Evolutionary conservation across 2,797 vertebrate species (phyloP), one percentile per base, ranked within the genome.

Genomic region (Chiroxiphia lanceolata): DNA sequence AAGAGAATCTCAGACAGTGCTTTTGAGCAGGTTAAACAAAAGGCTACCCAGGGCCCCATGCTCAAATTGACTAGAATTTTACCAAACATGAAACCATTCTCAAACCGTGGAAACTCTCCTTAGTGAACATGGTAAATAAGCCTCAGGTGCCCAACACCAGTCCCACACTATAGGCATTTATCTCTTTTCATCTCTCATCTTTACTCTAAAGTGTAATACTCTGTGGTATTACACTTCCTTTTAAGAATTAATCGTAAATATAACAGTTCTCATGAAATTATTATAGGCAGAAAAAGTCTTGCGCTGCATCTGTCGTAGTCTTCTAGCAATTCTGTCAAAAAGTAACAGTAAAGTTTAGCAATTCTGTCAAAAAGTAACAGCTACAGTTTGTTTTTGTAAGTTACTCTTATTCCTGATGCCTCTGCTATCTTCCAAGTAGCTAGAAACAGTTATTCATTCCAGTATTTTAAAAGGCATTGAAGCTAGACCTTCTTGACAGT

Each of bases 401-500:
- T 29, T 64, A 47, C 27, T 27, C 57, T 87, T 76, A 38, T 61
- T 92, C 17, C 34, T 83, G 68, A 81, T 83, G 76, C 25, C 47
- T 94, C 82, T 90, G 68, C 76, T 76, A 57, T 78, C 75, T 92
- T 93, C 84, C 79, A 91, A 89, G 83, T 36, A 57, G 48, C 60
- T 85, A 85, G 81, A 77, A 89, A 67, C 87, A 70, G 50, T 77
- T 94, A 87, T 69, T 92, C 76, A 78, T 89, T 87, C 64, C 67
- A 87, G 47, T 81, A 78, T 92, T 92, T 96, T 91, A 54, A 89
- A 67, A 83, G 16, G 60, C 53, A 85, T 50, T 77, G 56, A 89
- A 92, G 57, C 15, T 75, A 92, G 71, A 89, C 60, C 91, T 95
- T 78, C 89, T 47, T 95, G 94, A 94, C 93, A 94, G 90, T 93